These are phyloP conservation scores for Sacculina carcini DNA, from an alignment of 2,888 invertebrate species.

Conservation along the genomic window DNA sequence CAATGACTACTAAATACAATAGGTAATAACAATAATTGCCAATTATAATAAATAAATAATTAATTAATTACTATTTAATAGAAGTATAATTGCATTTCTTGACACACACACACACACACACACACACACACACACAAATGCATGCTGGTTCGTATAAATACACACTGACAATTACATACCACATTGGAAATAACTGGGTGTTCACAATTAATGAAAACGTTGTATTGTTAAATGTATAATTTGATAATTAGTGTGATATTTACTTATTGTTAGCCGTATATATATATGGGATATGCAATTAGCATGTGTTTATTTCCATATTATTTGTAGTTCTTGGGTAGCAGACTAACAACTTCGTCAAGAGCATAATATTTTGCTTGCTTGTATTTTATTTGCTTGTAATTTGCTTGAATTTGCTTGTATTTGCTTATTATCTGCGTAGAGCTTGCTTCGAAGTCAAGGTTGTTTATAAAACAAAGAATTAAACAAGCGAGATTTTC, in stretches of 20 bases:
- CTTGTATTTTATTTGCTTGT: no score
- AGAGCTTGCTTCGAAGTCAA: no score
- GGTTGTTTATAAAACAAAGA: no score
- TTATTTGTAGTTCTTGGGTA: no score
- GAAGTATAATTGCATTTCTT: not conserved
- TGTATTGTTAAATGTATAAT: not conserved
- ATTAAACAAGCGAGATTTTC: no score
- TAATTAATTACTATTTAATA: not conserved
- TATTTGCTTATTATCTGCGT: no score
- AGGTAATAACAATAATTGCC: not conserved
- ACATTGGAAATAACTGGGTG: not conserved
- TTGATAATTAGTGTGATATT: not conserved
- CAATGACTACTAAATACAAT: no score
- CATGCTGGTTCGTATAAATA: not conserved
- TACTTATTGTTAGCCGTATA: not conserved
- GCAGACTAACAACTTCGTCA: no score
- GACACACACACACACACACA: not conserved
- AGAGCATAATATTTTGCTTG: no score
- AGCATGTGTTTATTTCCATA: no score
- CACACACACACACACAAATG: not conserved
- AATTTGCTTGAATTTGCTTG: no score
- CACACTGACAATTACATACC: not conserved
- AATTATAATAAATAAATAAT: not conserved
- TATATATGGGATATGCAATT: not conserved
- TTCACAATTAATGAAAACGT: not conserved